Conservation (phyloP, 2,797 vertebrate genomes). For the Eupleurogrammus muticus region DNA sequence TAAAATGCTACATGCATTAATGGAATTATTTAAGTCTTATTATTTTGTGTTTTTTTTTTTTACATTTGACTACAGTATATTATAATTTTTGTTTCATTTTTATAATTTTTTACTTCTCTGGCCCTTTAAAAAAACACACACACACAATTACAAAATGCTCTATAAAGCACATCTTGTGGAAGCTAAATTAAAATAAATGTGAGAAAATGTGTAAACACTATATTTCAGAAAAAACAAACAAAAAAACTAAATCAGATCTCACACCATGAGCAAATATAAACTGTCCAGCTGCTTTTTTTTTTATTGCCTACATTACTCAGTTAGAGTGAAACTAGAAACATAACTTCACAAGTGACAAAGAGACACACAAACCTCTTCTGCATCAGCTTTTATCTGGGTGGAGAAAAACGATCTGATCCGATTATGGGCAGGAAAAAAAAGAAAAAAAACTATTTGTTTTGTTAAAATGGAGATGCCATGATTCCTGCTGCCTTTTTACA, state of each 20-base stretch:
- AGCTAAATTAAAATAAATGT: conserved; percentile 21
- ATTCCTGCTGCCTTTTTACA: not conserved
- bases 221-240: conserved; percentile 37
- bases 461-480: not conserved
- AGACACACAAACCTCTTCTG: too few species aligned
- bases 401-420: too few species aligned
- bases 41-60: not conserved
- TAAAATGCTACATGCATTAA: too few species aligned
- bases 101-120: not conserved
- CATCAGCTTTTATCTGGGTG: too few species aligned
- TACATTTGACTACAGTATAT: not conserved
- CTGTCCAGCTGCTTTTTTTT: conserved; percentile 30
- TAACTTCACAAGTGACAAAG: conserved; percentile 13
- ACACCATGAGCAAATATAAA: conserved; percentile 44
- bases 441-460: not conserved
- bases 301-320: conserved; percentile 1
- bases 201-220: conserved; percentile 10
- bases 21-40: too few species aligned
- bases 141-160: too few species aligned
- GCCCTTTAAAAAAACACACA: too few species aligned
- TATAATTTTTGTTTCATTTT: not conserved
- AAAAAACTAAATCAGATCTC: conserved; percentile 54
- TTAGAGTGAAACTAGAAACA: conserved; percentile 22
- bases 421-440: not conserved
- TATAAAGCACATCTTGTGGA: not conserved